Evolutionary conservation across 2,113 vertebrate genomes (phyloP).

Genomic region (Oreotrochilus melanogaster): DNA sequence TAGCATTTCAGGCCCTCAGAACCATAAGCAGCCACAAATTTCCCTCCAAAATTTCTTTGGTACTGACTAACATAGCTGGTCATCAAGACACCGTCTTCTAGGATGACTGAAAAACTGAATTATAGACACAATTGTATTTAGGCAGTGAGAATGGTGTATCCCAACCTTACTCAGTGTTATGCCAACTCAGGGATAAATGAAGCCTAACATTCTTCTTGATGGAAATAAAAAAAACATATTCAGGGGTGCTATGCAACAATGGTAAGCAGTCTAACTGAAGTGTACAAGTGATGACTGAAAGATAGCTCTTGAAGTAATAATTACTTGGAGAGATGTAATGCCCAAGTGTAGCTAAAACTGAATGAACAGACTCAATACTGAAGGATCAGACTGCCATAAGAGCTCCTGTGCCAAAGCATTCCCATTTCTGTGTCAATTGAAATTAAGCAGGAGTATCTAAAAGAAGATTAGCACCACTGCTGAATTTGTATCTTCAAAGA

Average conservation of each 20-base stretch:
- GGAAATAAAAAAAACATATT: not conserved
- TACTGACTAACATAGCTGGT: not conserved
- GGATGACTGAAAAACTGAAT: not conserved
- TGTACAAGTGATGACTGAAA: not conserved
- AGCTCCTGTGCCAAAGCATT: not conserved
- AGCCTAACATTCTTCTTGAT: not conserved
- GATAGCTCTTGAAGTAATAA: not conserved
- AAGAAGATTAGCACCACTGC: not conserved
- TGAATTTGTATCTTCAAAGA: conserved; percentile 2
- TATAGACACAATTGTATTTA: not conserved
- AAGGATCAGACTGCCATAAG: not conserved
- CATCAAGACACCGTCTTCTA: not conserved
- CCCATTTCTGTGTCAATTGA: not conserved
- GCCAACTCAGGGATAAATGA: not conserved
- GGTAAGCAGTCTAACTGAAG: not conserved
- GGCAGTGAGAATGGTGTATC: not conserved
- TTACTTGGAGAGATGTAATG: not conserved
- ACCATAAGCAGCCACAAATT: not conserved
- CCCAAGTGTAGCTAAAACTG: not conserved
- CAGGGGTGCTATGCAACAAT: not conserved
- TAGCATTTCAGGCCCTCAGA: not conserved
- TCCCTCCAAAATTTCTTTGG: not conserved
- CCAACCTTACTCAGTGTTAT: not conserved
- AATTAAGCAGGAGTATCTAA: not conserved
- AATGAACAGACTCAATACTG: not conserved